Evolutionary conservation across 1,140 invertebrate genomes (phyloP).

Genomic region (Drosophila carrolli): DNA sequence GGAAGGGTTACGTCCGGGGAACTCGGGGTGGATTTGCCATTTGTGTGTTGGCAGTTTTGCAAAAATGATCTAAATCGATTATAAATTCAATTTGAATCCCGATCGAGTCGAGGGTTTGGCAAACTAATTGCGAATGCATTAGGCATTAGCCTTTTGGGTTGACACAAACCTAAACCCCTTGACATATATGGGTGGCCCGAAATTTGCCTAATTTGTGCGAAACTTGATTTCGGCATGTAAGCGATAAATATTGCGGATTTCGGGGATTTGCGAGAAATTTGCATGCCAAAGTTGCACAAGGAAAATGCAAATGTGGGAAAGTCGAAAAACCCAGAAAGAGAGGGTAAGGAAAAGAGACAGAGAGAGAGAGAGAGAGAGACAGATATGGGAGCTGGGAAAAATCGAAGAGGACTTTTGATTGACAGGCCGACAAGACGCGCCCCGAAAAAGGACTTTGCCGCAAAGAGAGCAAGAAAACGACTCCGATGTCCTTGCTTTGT

Average conservation of each 20-base stretch:
- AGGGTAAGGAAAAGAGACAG: background rate
- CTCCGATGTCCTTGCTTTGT: constrained; percentile 69
- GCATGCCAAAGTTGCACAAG: constrained; percentile 26
- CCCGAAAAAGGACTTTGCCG: constrained; percentile 50
- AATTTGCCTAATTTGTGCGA: constrained; percentile 70
- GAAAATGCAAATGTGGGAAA: constrained; percentile 53
- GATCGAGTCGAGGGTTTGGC: constrained; percentile 41
- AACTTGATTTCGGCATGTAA: constrained; percentile 75
- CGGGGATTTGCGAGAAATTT: constrained; percentile 51
- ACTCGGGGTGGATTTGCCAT: constrained; percentile 48
- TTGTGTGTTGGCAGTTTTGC: constrained; percentile 51
- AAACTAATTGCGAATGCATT: constrained; percentile 80
- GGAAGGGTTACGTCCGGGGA: constrained; percentile 22
- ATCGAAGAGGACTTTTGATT: constrained; percentile 66
- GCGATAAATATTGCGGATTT: constrained; percentile 66
- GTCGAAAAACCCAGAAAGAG: background rate
- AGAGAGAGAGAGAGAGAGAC: background rate
- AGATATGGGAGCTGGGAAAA: constrained; percentile 3
- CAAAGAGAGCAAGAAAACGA: constrained; percentile 31
- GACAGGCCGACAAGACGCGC: constrained; percentile 71
- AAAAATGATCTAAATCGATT: constrained; percentile 77
- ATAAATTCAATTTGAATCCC: constrained; percentile 63
- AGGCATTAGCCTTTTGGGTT: constrained; percentile 64
- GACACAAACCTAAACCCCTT: constrained; percentile 28
- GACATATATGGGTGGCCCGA: constrained; percentile 31